These are phyloP conservation scores for Saxicola maurus DNA, from an alignment of 2,797 vertebrate genomes.

Conservation along the genomic window DNA sequence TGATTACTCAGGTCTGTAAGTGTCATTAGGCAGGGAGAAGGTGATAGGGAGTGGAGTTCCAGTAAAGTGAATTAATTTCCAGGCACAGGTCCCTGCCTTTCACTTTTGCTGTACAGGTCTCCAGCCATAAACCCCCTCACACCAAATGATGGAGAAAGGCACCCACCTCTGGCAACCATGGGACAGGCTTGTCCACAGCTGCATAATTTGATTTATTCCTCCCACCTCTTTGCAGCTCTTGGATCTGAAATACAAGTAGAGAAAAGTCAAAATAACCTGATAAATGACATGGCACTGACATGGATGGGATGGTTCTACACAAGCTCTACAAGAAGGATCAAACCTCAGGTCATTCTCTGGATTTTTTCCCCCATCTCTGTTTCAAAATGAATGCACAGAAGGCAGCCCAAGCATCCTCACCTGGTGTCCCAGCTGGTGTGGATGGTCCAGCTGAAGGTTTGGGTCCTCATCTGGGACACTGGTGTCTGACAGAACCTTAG, in stretches of 20 bases:
- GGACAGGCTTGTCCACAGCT: constrained; percentile 40
- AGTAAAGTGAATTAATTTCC: background rate
- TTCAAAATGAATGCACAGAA: background rate
- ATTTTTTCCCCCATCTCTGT: fast-evolving
- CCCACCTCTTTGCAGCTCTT: background rate
- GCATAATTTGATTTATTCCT: constrained; percentile 17
- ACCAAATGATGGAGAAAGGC: background rate
- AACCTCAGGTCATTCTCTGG: background rate
- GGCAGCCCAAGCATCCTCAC: constrained; percentile 21
- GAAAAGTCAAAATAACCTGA: background rate
- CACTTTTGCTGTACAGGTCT: background rate
- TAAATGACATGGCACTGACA: background rate
- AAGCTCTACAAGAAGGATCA: background rate
- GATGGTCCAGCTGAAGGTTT: constrained; percentile 41
- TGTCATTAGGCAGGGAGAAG: background rate
- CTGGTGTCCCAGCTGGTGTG: constrained; percentile 15
- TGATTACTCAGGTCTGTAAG: background rate
- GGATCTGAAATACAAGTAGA: constrained; percentile 44
- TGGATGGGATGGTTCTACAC: background rate
- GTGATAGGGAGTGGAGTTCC: background rate
- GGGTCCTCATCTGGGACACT: constrained; percentile 42
- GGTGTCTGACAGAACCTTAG: constrained; percentile 65
- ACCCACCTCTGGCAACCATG: constrained; percentile 71
- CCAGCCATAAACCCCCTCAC: background rate
- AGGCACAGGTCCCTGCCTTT: background rate